Evolutionary conservation across 2,888 invertebrate genomes (phyloP).

Genomic region (Dusona sp.): DNA sequence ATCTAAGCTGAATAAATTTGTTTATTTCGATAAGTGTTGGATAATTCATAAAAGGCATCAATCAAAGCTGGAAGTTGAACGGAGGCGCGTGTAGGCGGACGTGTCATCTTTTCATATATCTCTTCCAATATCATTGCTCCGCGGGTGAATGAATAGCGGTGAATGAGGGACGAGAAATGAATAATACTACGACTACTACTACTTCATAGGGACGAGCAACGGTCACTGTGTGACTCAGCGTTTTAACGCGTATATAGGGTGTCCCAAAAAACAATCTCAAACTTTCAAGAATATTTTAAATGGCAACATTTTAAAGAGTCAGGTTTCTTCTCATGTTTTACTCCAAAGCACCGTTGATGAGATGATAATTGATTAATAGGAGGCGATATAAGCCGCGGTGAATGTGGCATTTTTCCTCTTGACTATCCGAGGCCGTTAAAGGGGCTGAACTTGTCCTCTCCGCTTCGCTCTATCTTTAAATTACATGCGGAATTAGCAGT

Average conservation of each 20-base stretch:
- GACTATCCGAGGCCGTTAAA: too few relatives aligned
- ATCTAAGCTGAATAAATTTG: constrained; percentile 6
- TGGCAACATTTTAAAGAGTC: background rate
- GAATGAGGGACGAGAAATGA: constrained; percentile 20
- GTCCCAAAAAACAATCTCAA: constrained; percentile 14
- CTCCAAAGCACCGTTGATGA: background rate
- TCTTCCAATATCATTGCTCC: constrained; percentile 53
- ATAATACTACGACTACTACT: constrained; percentile 43
- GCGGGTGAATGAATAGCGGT: constrained; percentile 54
- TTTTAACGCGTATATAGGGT: background rate
- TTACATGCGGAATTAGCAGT: too few relatives aligned
- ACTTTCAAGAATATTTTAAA: background rate
- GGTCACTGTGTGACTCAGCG: constrained; percentile 54
- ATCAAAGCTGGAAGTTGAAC: constrained; percentile 55
- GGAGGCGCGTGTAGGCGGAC: constrained; percentile 59
- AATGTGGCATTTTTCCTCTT: too few relatives aligned
- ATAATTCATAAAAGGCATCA: constrained; percentile 51
- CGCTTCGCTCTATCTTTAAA: too few relatives aligned
- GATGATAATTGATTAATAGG: too few relatives aligned
- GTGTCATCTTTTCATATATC: constrained; percentile 55
- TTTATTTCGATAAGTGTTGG: constrained; percentile 22
- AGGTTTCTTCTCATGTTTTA: background rate
- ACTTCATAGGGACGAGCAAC: constrained; percentile 25
- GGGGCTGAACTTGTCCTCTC: too few relatives aligned
- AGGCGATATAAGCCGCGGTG: too few relatives aligned